Conservation (phyloP, 2,797 vertebrate species). For the Enteromius treurensis region DNA sequence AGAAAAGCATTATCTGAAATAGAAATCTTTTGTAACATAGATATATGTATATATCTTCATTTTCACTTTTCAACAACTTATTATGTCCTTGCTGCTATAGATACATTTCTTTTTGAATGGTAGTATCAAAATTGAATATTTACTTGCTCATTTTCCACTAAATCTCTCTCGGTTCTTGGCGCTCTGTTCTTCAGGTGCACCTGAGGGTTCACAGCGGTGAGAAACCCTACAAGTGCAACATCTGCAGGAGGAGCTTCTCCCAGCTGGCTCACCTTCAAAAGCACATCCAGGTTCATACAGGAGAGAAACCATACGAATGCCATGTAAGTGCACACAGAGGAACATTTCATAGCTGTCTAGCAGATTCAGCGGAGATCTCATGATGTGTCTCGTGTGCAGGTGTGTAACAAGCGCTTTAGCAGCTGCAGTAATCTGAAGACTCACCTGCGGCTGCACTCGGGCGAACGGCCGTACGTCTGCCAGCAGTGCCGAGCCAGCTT, state of each 20-base stretch:
- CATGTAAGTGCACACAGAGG: conserved; percentile 77
- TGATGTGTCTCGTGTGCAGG: conserved; percentile 72
- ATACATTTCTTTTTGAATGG: not conserved
- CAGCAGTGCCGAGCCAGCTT: conserved; percentile 92
- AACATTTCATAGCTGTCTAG: not conserved
- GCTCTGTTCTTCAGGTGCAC: conserved; percentile 82
- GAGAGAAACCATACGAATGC: conserved; percentile 96
- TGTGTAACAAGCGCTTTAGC: conserved; percentile 93
- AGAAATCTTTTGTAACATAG: not conserved
- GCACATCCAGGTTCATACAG: conserved; percentile 97
- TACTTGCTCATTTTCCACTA: not conserved
- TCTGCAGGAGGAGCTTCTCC: conserved; percentile 94
- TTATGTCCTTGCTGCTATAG: not conserved
- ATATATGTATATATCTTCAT: not conserved
- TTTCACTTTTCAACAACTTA: not conserved
- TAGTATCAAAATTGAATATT: not conserved
- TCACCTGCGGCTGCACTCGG: conserved; percentile 91
- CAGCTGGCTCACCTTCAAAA: conserved; percentile 98
- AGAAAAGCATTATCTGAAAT: not conserved
- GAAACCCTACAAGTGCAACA: conserved; percentile 94
- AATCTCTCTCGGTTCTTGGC: conserved; percentile 20
- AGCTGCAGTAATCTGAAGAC: conserved; percentile 98
- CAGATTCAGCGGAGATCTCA: not conserved
- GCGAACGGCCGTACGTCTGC: conserved; percentile 93
- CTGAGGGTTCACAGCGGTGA: conserved; percentile 96